Evolutionary conservation across 2,113 vertebrate genomes (phyloP), one percentile per base, ranked within the genome.

Genomic region (Vanacampus margaritifer): DNA sequence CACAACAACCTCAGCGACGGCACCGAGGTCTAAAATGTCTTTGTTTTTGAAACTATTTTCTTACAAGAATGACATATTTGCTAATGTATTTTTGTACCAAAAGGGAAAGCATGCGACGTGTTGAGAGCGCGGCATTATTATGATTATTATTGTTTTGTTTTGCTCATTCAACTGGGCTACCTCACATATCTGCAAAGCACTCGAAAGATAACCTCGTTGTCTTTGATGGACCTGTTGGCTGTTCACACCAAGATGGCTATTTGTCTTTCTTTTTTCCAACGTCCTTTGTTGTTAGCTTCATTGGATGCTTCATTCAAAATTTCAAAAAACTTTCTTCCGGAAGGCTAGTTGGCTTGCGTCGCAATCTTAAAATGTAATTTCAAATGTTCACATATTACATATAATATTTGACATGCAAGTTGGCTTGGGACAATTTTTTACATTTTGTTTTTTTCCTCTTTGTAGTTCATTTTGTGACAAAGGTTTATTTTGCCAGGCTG

Each of bases 1-100:
- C 96, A 94, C 78, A 98, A 94, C 89, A 96, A 95, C 78, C 88
- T 98, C 77, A 93, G 92, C 13, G 96, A 98, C 0, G 96, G 97
- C 68, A 98, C 97, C 0, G 97, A 98, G 85, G 97, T 98, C 75
- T 98, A 91, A 92, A 0, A 57, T 17, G 8, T 6, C 13, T 21
- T 48, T 16, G 24, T 6, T 28, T 94, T 92, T 92, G 73, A 67
- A 77, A 56, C 90, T 92, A 92, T 89, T 91, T 89, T 86, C 85
- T 82, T 77, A 69, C 70, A 53, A 71, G 76, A 86, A 74, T 64
- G 78, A 90, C 23, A 62, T 74, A 76, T 88, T 87, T 83, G 86
- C 50, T 78, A 74, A 86, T 86, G 88, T 95, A 90, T 94, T 96
- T 95, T 94, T 94, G 64, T 93, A 93, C 70, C 70, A 74, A 90